Base-by-base conservation (phyloP, 2,113 vertebrate species). In the Sceloporus tristichus region DNA sequence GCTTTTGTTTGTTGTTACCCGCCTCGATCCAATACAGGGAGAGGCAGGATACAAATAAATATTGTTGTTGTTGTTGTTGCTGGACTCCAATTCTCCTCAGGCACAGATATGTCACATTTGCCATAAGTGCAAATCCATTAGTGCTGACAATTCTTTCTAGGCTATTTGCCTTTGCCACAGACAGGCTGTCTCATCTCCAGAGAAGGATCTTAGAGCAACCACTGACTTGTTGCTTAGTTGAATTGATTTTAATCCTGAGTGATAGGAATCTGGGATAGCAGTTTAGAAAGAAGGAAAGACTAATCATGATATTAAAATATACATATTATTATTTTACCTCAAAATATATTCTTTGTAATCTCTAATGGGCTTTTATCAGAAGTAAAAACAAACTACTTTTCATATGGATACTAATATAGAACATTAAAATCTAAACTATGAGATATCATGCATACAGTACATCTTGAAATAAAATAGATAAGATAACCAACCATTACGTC, bases 201-300 rank as follows among this genome's bases (percentile, higher is more conserved):
- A 79, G 74, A 65, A 79, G 74, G 1, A 3, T 83, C 29, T 87
- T 73, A 84, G 89, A 34, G 62, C 59, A 78, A 59, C n/a, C 79
- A 56, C 13, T 13, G 73, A 42, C 56, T 54, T 14, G 53, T 23
- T 84, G 73, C 23, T 92, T 5, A 92, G 87, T 54, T 59, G 48
- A 88, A 78, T 42, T 27, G 40, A 73, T 48, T 86, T 38, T 73
- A 87, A 85, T 56, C 29, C 73, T 0, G 0, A 78, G 38, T 48
- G 40, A 56, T 13, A 84, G 27, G 25, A 89, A 40, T 90, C 87
- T 66, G 27, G 84, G n/a, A 75, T 11, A 80, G 56, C 56, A 16
- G 38, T 87, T 82, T 83, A 84, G 81, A 85, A 90, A 89, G 87
- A 89, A 10, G 87, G 53, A 71, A 93, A 88, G 23, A 74, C 79